These are phyloP conservation scores for Callinectes sapidus DNA, from an alignment of 2,888 invertebrate species.

Conservation along the genomic window DNA sequence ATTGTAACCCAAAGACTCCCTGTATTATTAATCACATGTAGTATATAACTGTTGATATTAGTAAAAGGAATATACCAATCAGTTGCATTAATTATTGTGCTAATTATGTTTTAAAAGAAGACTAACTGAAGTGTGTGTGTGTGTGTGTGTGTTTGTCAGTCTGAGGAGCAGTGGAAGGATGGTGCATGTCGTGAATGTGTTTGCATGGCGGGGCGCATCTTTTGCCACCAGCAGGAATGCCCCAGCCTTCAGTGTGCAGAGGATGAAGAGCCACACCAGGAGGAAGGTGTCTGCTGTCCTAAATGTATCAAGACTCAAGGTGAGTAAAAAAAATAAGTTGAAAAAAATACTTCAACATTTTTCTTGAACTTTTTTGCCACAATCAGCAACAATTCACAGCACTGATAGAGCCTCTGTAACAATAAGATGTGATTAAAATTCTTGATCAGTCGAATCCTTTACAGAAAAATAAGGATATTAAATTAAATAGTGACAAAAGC, in stretches of 20 bases:
- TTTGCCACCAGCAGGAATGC: slow-evolving; percentile 65
- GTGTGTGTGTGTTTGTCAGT: slow-evolving; percentile 51
- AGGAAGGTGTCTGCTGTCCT: slow-evolving; percentile 68
- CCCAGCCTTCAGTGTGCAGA: slow-evolving; percentile 54
- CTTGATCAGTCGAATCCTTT: no score
- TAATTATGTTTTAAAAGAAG: background rate
- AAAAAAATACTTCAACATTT: background rate
- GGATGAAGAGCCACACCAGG: slow-evolving; percentile 51
- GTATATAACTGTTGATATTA: background rate
- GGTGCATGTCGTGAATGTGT: slow-evolving; percentile 62
- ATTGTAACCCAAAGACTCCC: no score
- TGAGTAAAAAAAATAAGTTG: slow-evolving; percentile 36
- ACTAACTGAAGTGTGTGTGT: background rate
- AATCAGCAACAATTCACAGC: background rate
- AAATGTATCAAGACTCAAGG: slow-evolving; percentile 66
- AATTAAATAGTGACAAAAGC: no score
- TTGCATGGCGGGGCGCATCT: slow-evolving; percentile 67
- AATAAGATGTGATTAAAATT: no score
- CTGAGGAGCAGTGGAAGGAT: slow-evolving; percentile 64
- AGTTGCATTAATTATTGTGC: no score
- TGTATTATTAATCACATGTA: background rate
- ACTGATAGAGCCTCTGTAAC: background rate
- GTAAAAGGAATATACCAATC: background rate
- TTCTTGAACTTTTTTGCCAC: background rate
- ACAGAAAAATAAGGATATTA: no score